Conservation (phyloP, 2,797 vertebrate genomes). For the Labeo calbasu region DNA sequence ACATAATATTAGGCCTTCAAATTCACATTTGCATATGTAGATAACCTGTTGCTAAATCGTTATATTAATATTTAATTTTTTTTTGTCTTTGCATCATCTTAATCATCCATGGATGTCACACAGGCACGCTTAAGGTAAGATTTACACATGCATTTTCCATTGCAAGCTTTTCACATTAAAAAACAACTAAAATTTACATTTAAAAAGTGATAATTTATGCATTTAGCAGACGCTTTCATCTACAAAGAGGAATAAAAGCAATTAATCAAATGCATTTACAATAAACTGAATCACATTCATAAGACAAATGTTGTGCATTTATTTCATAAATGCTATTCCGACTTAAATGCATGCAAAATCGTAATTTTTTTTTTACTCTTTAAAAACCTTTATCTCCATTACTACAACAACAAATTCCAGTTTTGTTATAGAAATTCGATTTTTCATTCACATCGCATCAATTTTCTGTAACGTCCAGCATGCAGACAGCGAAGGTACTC, state of each 20-base stretch:
- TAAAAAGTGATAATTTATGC: neutral
- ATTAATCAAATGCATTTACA: neutral
- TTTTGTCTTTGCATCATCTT: conserved; percentile 50
- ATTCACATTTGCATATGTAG: neutral
- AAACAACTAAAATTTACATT: neutral
- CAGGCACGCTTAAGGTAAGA: conserved; percentile 82
- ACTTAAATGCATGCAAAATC: neutral
- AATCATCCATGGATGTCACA: neutral
- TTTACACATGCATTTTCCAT: neutral
- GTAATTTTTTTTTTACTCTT: neutral
- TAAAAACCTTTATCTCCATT: no score
- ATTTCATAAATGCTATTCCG: neutral
- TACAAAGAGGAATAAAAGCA: neutral
- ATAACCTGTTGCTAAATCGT: conserved; percentile 12
- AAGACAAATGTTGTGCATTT: neutral
- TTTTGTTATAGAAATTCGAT: neutral
- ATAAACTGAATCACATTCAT: neutral
- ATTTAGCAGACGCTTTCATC: neutral
- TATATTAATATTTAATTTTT: conserved; percentile 55
- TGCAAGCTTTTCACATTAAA: neutral
- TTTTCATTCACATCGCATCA: conserved; percentile 71
- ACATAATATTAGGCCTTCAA: neutral
- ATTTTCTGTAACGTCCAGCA: conserved; percentile 79
- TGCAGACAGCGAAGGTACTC: conserved; percentile 82
- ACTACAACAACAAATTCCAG: neutral